Base-by-base conservation (phyloP, 2,888 invertebrate genomes). In the Phytoseiulus persimilis region DNA sequence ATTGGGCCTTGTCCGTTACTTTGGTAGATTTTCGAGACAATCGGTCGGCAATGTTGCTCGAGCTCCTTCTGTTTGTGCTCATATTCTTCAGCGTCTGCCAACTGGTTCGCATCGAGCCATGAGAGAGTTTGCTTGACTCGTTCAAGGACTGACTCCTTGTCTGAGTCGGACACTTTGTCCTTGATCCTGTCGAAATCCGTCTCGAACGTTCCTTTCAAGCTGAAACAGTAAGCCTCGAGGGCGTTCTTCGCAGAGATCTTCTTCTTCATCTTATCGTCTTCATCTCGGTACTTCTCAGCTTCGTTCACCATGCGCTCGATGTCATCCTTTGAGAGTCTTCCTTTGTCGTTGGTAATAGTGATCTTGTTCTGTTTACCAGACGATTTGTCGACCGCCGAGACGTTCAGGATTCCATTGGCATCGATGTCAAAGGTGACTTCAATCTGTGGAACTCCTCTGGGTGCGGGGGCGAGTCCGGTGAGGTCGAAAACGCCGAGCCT, bases 81-180 rank as follows among this genome's bases (percentile, higher is more conserved):
- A n/a, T n/a, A n/a, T n/a, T 89, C 89, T 6, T 89, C 89, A 92
- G 91, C n/a, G 14, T 89, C 89, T 3, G 89, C 89, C 39, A 89
- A 39, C 91, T 93, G 93, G 92, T 95, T 95, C 83, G 92, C 92
- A 90, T 94, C 94, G 91, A 95, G 92, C 94, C 94, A 94, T 90
- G 95, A 95, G 93, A 97, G 96, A 90, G 96, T 95, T 92, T 97
- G 96, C 92, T 96, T 96, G 94, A 96, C 96, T 93, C 96, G 96
- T 92, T 96, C 96, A 92, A 95, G 92, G 92, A 97, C 96, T 89
- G 94, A 95, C 91, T 95, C 95, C 93, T 96, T 96, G 93, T 98
- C 97, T 0, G 95, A 93, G 91, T 96, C 96, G 0, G 95, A 93
- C 92, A 98, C 95, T 93, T 97, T 97, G 92, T 95, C 96, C 94